Evolutionary conservation across 1,140 invertebrate genomes (phyloP), one percentile per base, ranked within the genome.

Genomic region (Drosophila dunni): DNA sequence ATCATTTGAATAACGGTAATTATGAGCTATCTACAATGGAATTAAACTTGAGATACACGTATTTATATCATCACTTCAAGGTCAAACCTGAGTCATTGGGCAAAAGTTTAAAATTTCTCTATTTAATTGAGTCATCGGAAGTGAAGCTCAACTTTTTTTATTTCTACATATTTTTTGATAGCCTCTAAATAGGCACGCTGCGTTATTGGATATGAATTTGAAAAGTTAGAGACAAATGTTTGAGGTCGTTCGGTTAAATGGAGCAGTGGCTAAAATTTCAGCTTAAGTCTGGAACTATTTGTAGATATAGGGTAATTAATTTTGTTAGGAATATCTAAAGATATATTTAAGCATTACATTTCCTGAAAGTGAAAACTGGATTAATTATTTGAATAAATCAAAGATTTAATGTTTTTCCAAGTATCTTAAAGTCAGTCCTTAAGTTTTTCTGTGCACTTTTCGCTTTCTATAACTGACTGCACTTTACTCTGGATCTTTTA

Each of bases 51-150:
- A 56, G 42, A 51, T 56, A 36, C 42, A 54, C 48, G 58, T 29
- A 50, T 51, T 48, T 36, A 24, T 13, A 63, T 17, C 40, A 48
- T 29, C 67, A 50, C 13, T 13, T 15, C 42, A 66, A 72, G 69
- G 53, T 66, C 63, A 44, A 9, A 8, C 6, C 62, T 72, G 62
- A 72, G 54, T 72, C 69, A 66, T 65, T 66, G 69, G 33, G 15
- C 4, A 53, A 66, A 72, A 66, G 69, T 72, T 51, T 72, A 58
- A 44, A 72, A 60, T 72, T 72, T 72, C 66, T 60, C 48, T 17
- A 29, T 46, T 7, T 13, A 29, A 54, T 57, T 71, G 51, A 71
- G 42, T 71, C 61, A 71, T 58, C 68, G 33, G 29, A 64, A 24
- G 15, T 44, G 8, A 29, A 15, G 34, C 13, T 54, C 51, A 54